These are phyloP conservation scores for Aplocera efformata DNA, from an alignment of 2,888 invertebrate species.

Conservation along the genomic window DNA sequence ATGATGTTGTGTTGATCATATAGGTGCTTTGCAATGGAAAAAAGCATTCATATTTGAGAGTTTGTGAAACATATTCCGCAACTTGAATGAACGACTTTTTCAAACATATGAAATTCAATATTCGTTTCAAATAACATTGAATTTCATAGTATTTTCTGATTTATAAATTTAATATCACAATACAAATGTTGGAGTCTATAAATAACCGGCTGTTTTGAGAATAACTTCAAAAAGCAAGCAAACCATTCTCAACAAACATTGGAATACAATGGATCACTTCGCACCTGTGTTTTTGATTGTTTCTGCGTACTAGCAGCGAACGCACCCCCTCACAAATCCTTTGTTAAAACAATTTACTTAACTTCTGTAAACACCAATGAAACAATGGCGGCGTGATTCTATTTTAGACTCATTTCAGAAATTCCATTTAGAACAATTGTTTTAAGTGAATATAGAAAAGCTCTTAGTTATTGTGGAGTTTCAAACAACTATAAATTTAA, in stretches of 20 bases:
- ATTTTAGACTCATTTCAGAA: constrained; percentile 21
- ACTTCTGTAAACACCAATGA: constrained; percentile 23
- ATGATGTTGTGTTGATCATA: too few species aligned
- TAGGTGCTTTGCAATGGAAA: too few species aligned
- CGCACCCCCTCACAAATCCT: constrained; percentile 15
- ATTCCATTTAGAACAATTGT: constrained; percentile 3
- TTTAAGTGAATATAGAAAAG: background rate
- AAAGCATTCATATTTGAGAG: too few species aligned
- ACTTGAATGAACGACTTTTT: too few species aligned
- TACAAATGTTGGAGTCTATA: too few species aligned
- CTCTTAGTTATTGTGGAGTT: too few species aligned
- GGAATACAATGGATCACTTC: constrained; percentile 43
- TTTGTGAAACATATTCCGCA: too few species aligned
- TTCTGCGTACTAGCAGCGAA: constrained; percentile 12
- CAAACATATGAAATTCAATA: too few species aligned
- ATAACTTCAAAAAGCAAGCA: constrained; percentile 4
- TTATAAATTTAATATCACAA: too few species aligned
- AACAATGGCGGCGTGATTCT: constrained; percentile 21
- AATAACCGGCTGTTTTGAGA: background rate
- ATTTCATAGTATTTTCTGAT: too few species aligned
- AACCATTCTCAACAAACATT: constrained; percentile 23
- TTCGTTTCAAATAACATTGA: too few species aligned
- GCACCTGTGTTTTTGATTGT: constrained; percentile 38
- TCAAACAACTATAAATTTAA: too few species aligned
- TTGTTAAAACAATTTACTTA: constrained; percentile 21